Percentiles rank a stretch among this genome's conserved stretches.
Evolutionary conservation across 2,797 vertebrate genomes (phyloP).

Genomic region (Acipenser ruthenus): DNA sequence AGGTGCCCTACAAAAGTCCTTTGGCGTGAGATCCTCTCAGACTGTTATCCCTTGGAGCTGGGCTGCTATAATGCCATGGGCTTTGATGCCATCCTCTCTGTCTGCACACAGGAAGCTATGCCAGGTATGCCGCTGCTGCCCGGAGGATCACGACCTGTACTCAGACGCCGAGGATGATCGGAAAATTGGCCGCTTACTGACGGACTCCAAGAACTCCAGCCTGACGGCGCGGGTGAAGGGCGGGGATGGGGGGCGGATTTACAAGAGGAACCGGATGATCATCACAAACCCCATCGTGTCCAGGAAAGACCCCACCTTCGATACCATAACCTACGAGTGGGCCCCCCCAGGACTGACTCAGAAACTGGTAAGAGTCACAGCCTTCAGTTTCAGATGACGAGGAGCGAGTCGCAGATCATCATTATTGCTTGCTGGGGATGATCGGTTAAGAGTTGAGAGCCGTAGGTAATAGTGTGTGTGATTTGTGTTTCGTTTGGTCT

Average conservation of each 20-base stretch:
- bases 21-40: not conserved
- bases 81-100: constrained; percentile 6
- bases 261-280: constrained; percentile 94
- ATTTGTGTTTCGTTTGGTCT: too few relatives aligned
- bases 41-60: constrained; percentile 5
- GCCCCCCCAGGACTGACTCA: constrained; percentile 81
- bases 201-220: constrained; percentile 66
- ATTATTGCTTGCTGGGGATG: too few relatives aligned
- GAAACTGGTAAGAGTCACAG: constrained; percentile 73
- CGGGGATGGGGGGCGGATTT: constrained; percentile 71
- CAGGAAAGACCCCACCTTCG: constrained; percentile 89
- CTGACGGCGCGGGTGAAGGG: constrained; percentile 82
- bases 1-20: constrained; percentile 7
- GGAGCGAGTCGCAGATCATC: too few relatives aligned
- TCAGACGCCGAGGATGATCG: constrained; percentile 73
- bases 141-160: constrained; percentile 68
- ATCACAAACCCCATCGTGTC: constrained; percentile 88
- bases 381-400: too few relatives aligned
- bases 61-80: not conserved
- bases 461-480: too few relatives aligned
- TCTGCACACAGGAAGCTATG: constrained; percentile 76
- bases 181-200: constrained; percentile 76
- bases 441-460: too few relatives aligned
- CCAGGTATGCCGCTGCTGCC: constrained; percentile 69
- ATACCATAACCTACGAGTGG: constrained; percentile 90